Evolutionary conservation across 2,797 vertebrate species (phyloP).

Genomic region (Hippoglossus hippoglossus): DNA sequence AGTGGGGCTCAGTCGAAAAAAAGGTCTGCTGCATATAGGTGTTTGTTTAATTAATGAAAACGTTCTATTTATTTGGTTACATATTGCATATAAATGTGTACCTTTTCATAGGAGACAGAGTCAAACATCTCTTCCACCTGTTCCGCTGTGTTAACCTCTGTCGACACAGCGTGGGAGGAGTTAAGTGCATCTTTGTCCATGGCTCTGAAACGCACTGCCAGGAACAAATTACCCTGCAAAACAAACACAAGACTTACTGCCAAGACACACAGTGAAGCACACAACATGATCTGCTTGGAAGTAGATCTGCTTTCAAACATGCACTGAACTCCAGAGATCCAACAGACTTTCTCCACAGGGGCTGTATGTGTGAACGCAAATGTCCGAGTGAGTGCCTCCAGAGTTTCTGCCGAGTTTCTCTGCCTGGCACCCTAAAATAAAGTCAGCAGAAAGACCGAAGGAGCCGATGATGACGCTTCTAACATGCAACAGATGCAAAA

Average conservation of each 20-base stretch:
- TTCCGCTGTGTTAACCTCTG: constrained; percentile 86
- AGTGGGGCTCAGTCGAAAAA: constrained; percentile 2
- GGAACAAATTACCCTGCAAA: constrained; percentile 90
- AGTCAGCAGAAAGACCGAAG: no score
- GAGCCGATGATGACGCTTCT: no score
- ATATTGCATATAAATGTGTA: constrained; percentile 56
- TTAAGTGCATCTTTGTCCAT: constrained; percentile 92
- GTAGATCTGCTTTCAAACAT: background rate
- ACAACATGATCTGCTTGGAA: background rate
- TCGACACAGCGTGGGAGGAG: constrained; percentile 91
- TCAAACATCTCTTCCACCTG: constrained; percentile 99
- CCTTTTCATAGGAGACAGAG: constrained; percentile 95
- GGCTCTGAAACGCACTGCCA: constrained; percentile 88
- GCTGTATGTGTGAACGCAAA: no score
- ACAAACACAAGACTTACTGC: constrained; percentile 27
- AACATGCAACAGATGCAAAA: no score
- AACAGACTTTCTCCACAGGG: no score
- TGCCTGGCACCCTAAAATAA: no score
- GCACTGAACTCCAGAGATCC: no score
- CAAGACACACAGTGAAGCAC: background rate
- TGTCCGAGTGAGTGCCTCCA: no score
- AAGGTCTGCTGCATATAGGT: background rate
- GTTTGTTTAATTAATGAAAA: background rate
- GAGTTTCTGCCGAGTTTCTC: no score
- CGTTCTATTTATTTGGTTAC: background rate